These are phyloP conservation scores for Siniperca undulata DNA, from an alignment of 2,797 vertebrate species.

Conservation along the genomic window DNA sequence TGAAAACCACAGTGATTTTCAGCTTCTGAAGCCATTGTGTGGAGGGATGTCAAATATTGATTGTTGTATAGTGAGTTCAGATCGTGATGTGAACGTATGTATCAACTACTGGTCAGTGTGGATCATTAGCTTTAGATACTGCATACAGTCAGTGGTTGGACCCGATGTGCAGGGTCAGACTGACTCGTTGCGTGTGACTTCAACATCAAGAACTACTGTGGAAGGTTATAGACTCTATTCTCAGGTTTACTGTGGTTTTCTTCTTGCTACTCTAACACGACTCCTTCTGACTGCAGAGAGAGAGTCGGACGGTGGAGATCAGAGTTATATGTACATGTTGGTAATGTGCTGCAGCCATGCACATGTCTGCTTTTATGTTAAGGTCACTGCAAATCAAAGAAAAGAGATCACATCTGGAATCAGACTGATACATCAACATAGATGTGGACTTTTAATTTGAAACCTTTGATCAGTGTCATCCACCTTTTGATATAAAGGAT, in stretches of 20 bases:
- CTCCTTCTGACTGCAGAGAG: constrained; percentile 22
- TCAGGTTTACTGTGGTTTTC: constrained; percentile 47
- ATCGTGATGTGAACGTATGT: constrained; percentile 5
- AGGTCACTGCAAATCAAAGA: constrained; percentile 48
- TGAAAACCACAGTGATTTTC: constrained; percentile 22
- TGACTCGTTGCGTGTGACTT: neutral
- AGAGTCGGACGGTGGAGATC: constrained; percentile 1
- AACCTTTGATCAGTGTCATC: constrained; percentile 28
- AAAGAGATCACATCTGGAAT: constrained; percentile 20
- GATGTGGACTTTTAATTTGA: constrained; percentile 8
- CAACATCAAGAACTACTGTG: neutral
- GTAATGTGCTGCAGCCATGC: constrained; percentile 18
- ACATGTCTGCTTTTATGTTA: constrained; percentile 45
- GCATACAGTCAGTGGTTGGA: constrained; percentile 3
- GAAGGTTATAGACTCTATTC: constrained; percentile 20
- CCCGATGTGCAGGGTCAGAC: constrained; percentile 15
- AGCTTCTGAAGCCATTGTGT: constrained; percentile 2
- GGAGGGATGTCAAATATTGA: neutral
- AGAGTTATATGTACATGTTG: neutral
- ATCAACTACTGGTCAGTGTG: neutral
- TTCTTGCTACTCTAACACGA: constrained; percentile 14
- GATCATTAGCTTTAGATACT: neutral
- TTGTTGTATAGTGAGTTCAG: neutral
- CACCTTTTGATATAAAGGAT: constrained; percentile 6
- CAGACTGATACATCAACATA: neutral